Conservation (phyloP, 2,888 invertebrate genomes). For the Alloscopus bannaensis region DNA sequence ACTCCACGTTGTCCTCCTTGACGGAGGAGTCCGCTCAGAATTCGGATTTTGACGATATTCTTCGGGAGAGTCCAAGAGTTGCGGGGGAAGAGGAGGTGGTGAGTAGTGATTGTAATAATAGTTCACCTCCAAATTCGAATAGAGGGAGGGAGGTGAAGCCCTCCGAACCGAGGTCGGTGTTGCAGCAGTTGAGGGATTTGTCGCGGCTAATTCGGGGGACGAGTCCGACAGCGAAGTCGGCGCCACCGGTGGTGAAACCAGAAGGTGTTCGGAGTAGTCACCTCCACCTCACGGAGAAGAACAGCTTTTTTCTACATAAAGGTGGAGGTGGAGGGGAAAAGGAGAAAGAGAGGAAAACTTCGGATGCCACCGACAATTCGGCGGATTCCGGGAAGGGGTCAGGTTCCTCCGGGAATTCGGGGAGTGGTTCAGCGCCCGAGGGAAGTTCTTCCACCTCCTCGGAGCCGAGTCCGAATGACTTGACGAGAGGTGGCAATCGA, state of each 20-base stretch:
- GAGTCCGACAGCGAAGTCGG: slow-evolving; percentile 43
- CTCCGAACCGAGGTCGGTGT: slow-evolving; percentile 62
- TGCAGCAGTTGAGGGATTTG: slow-evolving; percentile 70
- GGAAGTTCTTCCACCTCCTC: slow-evolving; percentile 38
- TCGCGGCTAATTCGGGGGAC: slow-evolving; percentile 69
- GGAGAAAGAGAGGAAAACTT: slow-evolving; percentile 58
- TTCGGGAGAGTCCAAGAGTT: not conserved
- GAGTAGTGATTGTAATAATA: not conserved
- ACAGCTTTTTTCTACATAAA: slow-evolving; percentile 37
- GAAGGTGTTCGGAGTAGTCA: not conserved
- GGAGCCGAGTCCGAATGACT: slow-evolving; percentile 53
- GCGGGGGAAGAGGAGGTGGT: slow-evolving; percentile 35
- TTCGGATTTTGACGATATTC: slow-evolving; percentile 56
- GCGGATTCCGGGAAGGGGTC: slow-evolving; percentile 72
- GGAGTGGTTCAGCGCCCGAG: slow-evolving; percentile 42
- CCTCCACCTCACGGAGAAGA: slow-evolving; percentile 14
- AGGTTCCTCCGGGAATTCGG: slow-evolving; percentile 48
- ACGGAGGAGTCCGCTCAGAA: slow-evolving; percentile 60
- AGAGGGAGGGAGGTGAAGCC: too few species aligned
- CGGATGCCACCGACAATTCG: slow-evolving; percentile 66
- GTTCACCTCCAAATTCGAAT: not conserved
- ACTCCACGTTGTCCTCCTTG: slow-evolving; percentile 71
- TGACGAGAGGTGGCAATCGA: slow-evolving; percentile 2
- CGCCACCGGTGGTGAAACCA: slow-evolving; percentile 3
- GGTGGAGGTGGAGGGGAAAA: slow-evolving; percentile 1